Evolutionary conservation across 2,888 invertebrate genomes (phyloP).

Genomic region (Aphodius sticticus): DNA sequence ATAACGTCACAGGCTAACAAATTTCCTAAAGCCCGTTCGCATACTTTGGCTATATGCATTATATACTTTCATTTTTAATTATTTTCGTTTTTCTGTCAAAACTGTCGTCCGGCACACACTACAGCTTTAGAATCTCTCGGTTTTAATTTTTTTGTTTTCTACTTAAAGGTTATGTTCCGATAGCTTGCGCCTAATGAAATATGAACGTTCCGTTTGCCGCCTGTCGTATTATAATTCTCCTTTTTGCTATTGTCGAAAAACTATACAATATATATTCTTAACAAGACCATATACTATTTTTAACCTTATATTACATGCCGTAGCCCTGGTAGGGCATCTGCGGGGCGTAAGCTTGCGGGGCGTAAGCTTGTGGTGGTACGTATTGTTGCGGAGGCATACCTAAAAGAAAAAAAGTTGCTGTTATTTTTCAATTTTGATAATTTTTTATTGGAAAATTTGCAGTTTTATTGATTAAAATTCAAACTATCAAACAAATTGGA

Average conservation of each 20-base stretch:
- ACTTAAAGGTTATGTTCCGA: background rate
- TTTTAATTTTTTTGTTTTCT: background rate
- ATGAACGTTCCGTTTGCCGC: background rate
- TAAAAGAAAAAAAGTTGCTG: slow-evolving; percentile 41
- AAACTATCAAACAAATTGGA: no score
- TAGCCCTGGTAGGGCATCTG: slow-evolving; percentile 71
- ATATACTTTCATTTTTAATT: background rate
- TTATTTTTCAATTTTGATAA: background rate
- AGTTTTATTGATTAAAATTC: no score
- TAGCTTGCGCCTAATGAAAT: background rate
- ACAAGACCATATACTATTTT: slow-evolving; percentile 4
- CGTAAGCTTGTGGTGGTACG: slow-evolving; percentile 65
- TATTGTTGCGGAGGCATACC: slow-evolving; percentile 58
- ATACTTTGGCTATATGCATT: no score
- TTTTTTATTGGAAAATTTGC: no score
- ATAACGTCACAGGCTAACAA: background rate
- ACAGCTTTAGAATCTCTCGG: slow-evolving; percentile 5
- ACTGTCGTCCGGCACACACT: background rate
- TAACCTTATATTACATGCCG: slow-evolving; percentile 65
- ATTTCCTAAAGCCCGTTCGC: background rate
- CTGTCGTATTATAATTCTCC: slow-evolving; percentile 4
- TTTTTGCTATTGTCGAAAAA: slow-evolving; percentile 29
- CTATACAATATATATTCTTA: slow-evolving; percentile 25
- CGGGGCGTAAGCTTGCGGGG: slow-evolving; percentile 62
- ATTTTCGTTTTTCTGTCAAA: background rate